phyloP scores from a whole-genome alignment of 2,797 vertebrate genomes.

The Pseudotriccus pelzelni region DNA sequence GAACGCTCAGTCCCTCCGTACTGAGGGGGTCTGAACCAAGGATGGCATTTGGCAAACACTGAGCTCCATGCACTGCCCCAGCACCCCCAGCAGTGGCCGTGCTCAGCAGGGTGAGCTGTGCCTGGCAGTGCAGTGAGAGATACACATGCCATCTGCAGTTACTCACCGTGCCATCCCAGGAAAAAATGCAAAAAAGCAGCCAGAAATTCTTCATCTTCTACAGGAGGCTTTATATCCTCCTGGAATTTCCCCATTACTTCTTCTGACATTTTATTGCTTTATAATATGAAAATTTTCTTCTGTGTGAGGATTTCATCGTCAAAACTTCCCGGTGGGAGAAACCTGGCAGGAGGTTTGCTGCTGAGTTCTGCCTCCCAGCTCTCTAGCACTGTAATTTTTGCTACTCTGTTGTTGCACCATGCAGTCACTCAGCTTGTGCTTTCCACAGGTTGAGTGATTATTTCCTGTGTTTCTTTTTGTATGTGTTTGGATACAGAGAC shows the following conservation, averaged over 20 bases:
- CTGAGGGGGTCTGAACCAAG: not conserved
- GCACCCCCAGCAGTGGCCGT: accelerated
- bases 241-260: not conserved
- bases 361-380: not conserved
- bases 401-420: not conserved
- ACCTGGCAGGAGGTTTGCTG: not conserved
- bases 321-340: not conserved
- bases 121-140: not conserved
- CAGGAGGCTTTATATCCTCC: not conserved
- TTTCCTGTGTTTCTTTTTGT: not conserved
- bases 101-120: not conserved
- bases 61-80: accelerated
- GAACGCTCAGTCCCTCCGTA: not conserved
- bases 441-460: not conserved
- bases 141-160: not conserved
- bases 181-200: not conserved
- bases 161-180: not conserved
- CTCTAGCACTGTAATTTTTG: not conserved
- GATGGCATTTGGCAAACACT: accelerated
- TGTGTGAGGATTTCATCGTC: not conserved
- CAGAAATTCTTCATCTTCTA: not conserved
- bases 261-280: not conserved
- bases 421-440: not conserved
- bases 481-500: not conserved
- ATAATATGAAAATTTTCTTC: not conserved